Percentiles rank a stretch among this genome's conserved stretches.
These are phyloP conservation scores for Thalpophila matura DNA, from an alignment of 2,888 invertebrate genomes.

Conservation along the genomic window DNA sequence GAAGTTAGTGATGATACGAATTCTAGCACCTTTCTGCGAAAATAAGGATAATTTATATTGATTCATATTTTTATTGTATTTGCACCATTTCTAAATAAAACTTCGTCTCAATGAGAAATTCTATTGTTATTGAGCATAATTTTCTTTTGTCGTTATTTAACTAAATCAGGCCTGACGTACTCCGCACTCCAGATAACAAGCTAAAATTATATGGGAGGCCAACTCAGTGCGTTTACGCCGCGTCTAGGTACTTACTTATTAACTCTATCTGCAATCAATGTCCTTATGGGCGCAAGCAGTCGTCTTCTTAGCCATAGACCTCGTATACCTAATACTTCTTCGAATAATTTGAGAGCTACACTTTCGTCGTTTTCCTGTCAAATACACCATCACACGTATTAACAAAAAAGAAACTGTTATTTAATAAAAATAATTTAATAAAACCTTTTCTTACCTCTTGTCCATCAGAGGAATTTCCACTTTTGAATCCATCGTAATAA, in stretches of 20 bases:
- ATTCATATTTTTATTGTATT: too few species aligned
- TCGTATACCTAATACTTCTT: slow-evolving; percentile 84
- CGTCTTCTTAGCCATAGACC: slow-evolving; percentile 84
- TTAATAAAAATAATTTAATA: too few species aligned
- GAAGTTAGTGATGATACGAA: slow-evolving; percentile 96
- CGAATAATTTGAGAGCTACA: slow-evolving; percentile 80
- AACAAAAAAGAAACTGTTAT: not conserved
- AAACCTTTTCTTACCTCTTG: slow-evolving; percentile 84
- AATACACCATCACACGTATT: not conserved
- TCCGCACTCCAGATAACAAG: too few species aligned
- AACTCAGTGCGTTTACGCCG: too few species aligned
- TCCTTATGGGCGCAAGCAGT: slow-evolving; percentile 83
- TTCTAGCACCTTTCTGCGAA: slow-evolving; percentile 94
- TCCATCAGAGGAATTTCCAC: slow-evolving; percentile 78
- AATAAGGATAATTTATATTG: not conserved
- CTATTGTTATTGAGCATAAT: too few species aligned
- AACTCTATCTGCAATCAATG: slow-evolving; percentile 85
- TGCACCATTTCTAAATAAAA: too few species aligned
- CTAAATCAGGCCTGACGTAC: too few species aligned
- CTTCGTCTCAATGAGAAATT: too few species aligned
- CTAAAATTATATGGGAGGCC: too few species aligned
- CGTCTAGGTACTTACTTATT: slow-evolving; percentile 84
- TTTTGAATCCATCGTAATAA: slow-evolving; percentile 79
- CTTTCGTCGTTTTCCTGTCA: slow-evolving; percentile 84
- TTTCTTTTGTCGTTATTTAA: too few species aligned